A percentile compares a stretch with the other conserved stretches of the same genome.
phyloP scores from a whole-genome alignment of 2,888 invertebrate species.

The Agrochola macilenta region DNA sequence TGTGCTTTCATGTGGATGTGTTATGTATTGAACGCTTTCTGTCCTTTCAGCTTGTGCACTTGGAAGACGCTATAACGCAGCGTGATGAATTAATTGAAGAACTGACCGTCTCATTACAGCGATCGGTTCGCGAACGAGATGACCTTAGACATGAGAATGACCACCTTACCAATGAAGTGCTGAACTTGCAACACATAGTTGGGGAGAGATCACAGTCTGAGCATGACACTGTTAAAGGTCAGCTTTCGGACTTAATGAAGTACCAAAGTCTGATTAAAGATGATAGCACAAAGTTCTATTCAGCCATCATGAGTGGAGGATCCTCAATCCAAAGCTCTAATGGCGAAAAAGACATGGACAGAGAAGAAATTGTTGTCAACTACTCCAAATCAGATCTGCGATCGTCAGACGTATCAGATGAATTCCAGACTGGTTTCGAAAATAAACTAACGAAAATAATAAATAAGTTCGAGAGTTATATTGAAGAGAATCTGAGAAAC shows the following conservation, averaged over 20 bases:
- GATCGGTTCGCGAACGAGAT: conserved; percentile 91
- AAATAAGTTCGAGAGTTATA: conserved; percentile 80
- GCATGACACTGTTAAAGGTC: conserved; percentile 84
- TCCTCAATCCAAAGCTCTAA: conserved; percentile 85
- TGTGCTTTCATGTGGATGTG: conserved; percentile 72
- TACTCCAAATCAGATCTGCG: conserved; percentile 85
- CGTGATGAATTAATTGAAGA: conserved; percentile 94
- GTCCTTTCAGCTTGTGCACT: conserved; percentile 93
- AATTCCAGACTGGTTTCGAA: conserved; percentile 84
- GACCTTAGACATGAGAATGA: conserved; percentile 91
- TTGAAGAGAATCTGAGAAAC: conserved; percentile 85
- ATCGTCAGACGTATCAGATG: conserved; percentile 81
- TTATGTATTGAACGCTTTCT: conserved; percentile 78
- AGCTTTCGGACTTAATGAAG: conserved; percentile 86
- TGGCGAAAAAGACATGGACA: conserved; percentile 88
- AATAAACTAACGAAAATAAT: conserved; percentile 79
- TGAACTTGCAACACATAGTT: conserved; percentile 83
- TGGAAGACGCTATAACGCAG: conserved; percentile 92
- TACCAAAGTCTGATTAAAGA: conserved; percentile 86
- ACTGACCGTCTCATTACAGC: conserved; percentile 93
- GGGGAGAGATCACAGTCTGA: conserved; percentile 80
- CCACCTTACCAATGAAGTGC: conserved; percentile 91
- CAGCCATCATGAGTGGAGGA: conserved; percentile 84
- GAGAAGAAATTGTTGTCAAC: conserved; percentile 86
- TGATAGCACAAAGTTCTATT: conserved; percentile 86